A percentile compares a stretch with the other conserved stretches of the same genome.
These are phyloP conservation scores for Xenopus laevis DNA, from an alignment of 2,113 vertebrate genomes.

Conservation along the genomic window DNA sequence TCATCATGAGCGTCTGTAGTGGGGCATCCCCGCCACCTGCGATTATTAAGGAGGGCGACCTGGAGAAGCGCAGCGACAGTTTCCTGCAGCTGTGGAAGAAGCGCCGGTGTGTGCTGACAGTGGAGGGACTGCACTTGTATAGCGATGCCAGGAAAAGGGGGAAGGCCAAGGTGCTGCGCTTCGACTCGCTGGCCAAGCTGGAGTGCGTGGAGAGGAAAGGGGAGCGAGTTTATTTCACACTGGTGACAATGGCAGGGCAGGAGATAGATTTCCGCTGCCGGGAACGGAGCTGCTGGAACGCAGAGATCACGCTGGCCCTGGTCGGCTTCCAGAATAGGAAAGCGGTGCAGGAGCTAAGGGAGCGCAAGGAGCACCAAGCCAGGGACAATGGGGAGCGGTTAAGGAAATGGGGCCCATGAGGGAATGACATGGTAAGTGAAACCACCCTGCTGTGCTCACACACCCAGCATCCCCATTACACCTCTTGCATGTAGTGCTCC, in stretches of 20 bases:
- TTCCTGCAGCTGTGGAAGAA: conserved; percentile 98
- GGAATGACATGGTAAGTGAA: neutral
- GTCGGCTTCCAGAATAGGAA: conserved; percentile 96
- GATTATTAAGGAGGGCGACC: conserved; percentile 77
- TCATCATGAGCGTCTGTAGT: neutral
- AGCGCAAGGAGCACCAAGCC: conserved; percentile 88
- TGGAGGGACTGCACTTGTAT: conserved; percentile 79
- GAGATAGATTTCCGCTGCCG: conserved; percentile 97
- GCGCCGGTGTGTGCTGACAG: conserved; percentile 89
- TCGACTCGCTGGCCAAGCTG: conserved; percentile 93
- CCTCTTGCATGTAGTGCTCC: too few relatives aligned
- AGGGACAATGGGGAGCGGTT: conserved; percentile 21
- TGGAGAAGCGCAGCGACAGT: conserved; percentile 94
- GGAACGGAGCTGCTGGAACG: conserved; percentile 95
- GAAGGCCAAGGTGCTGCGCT: conserved; percentile 84
- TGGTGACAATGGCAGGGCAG: conserved; percentile 89
- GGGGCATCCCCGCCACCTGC: neutral
- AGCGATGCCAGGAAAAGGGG: conserved; percentile 39
- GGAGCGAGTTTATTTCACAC: conserved; percentile 94
- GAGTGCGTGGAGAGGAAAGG: conserved; percentile 96
- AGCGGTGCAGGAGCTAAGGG: conserved; percentile 89
- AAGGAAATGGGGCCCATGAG: conserved; percentile 30
- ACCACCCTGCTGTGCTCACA: neutral
- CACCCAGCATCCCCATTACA: too few relatives aligned
- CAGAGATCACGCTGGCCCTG: conserved; percentile 94